Conservation (phyloP, 2,113 vertebrate species). For the Menura novaehollandiae region DNA sequence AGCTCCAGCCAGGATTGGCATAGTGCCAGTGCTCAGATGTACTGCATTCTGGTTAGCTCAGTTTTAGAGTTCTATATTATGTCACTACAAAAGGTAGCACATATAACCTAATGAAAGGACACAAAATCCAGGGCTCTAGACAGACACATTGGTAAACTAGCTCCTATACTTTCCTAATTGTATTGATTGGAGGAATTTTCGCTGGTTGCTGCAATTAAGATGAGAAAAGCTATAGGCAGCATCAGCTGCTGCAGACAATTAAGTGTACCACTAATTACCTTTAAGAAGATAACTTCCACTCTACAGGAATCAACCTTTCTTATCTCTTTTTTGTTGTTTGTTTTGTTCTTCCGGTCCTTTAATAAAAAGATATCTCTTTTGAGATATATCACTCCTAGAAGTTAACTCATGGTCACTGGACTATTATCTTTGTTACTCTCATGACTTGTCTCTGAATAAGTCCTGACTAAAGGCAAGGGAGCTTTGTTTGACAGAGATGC, state of each 20-base stretch:
- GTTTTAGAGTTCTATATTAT: not conserved
- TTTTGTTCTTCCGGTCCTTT: not conserved
- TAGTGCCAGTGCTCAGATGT: fast-evolving
- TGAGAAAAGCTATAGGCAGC: not conserved
- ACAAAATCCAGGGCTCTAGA: not conserved
- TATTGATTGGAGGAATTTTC: not conserved
- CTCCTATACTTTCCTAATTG: not conserved
- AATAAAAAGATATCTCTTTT: not conserved
- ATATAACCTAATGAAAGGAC: not conserved
- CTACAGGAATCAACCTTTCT: not conserved
- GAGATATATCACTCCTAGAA: not conserved
- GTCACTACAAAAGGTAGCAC: not conserved
- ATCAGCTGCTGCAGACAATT: not conserved
- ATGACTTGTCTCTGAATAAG: not conserved
- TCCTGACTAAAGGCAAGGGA: not conserved
- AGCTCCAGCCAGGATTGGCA: not conserved
- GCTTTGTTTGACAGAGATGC: not conserved
- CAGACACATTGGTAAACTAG: not conserved
- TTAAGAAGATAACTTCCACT: not conserved
- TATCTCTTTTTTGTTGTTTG: not conserved
- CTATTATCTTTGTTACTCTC: not conserved
- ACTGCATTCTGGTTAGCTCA: not conserved
- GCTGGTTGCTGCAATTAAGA: not conserved
- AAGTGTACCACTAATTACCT: not conserved
- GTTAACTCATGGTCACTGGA: not conserved